Conservation (phyloP, 2,113 vertebrate species). For the Caloenas nicobarica region DNA sequence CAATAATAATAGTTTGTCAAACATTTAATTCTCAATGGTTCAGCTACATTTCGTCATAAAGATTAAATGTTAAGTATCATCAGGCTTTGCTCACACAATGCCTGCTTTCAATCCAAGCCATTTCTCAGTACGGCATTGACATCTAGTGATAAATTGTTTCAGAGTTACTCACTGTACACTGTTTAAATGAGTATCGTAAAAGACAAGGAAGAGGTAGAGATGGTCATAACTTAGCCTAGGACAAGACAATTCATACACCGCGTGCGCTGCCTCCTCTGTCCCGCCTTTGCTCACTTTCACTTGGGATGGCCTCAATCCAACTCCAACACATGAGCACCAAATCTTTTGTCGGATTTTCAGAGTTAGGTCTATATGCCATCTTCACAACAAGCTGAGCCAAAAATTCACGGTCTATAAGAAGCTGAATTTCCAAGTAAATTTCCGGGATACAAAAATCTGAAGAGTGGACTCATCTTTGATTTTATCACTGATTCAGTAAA, state of each 20-base stretch:
- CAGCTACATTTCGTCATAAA: slow-evolving; percentile 42
- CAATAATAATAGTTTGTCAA: not conserved
- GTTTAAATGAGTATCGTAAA: slow-evolving; percentile 46
- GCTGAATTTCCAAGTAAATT: not conserved
- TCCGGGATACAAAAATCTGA: not conserved
- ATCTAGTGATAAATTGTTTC: slow-evolving; percentile 16
- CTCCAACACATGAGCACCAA: not conserved
- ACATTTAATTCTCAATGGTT: slow-evolving; percentile 26
- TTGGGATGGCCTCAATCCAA: not conserved
- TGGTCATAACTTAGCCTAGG: not conserved
- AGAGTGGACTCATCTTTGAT: not conserved
- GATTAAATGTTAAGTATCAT: slow-evolving; percentile 46
- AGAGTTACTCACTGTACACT: slow-evolving; percentile 1
- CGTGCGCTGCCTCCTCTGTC: not conserved
- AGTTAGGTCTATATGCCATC: not conserved
- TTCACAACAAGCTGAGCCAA: not conserved
- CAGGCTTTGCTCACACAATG: slow-evolving; percentile 38
- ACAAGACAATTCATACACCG: not conserved
- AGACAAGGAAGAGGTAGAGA: slow-evolving; percentile 11
- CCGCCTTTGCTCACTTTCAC: not conserved
- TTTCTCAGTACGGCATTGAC: slow-evolving; percentile 35
- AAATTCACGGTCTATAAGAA: not conserved
- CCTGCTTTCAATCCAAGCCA: slow-evolving; percentile 36
- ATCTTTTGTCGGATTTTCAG: not conserved
- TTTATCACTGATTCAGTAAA: not conserved